A percentile compares a stretch with the other conserved stretches of the same genome.
Conservation (phyloP, 2,113 vertebrate species). For the Plectropomus leopardus region DNA sequence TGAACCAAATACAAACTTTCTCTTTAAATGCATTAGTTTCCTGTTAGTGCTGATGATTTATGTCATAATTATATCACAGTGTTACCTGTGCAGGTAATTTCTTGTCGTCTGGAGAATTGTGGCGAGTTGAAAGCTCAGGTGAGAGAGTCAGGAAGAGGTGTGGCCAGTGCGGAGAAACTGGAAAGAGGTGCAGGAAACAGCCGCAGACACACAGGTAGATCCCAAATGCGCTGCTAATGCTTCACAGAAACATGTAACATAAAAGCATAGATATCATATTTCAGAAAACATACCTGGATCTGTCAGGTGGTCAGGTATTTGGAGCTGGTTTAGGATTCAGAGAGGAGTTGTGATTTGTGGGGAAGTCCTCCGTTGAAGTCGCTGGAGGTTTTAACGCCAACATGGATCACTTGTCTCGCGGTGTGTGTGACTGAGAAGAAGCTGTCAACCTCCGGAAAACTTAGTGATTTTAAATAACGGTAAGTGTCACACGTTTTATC, state of each 20-base stretch:
- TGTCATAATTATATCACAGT: neutral
- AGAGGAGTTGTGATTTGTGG: constrained; percentile 21
- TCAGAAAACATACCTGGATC: accelerated
- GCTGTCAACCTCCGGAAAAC: neutral
- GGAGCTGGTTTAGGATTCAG: accelerated
- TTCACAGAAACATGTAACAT: neutral
- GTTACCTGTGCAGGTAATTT: neutral
- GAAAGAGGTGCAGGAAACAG: constrained; percentile 33
- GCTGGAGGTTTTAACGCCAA: constrained; percentile 22
- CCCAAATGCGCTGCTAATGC: neutral
- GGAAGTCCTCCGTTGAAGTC: neutral
- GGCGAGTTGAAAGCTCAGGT: constrained; percentile 15
- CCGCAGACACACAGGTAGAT: constrained; percentile 50
- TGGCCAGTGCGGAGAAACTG: constrained; percentile 29
- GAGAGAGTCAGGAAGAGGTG: constrained; percentile 56
- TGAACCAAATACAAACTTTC: no score
- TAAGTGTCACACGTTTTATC: neutral
- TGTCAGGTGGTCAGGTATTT: neutral
- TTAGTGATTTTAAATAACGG: constrained; percentile 35
- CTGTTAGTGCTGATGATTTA: neutral
- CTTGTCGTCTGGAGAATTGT: neutral
- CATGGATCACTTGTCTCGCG: constrained; percentile 53
- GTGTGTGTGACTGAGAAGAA: constrained; percentile 11
- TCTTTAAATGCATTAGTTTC: no score
- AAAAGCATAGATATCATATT: neutral